phyloP scores from a whole-genome alignment of 2,113 vertebrate species.

The Apaloderma vittatum region DNA sequence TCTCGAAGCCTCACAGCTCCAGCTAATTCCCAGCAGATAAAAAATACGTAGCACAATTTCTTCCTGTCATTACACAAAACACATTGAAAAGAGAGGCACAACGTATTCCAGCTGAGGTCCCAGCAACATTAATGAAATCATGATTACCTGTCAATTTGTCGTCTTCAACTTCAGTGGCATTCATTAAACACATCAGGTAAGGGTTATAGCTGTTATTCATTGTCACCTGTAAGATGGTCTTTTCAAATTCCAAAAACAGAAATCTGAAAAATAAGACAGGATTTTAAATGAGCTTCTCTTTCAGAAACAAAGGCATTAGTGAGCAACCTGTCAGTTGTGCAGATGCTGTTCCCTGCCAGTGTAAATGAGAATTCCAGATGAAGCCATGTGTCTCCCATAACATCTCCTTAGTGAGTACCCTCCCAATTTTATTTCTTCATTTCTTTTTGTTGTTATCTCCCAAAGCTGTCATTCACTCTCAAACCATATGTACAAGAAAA shows the following conservation, averaged over 20 bases:
- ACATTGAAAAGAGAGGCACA: neutral
- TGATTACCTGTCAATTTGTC: slow-evolving; percentile 75
- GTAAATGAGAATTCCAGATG: slow-evolving; percentile 23
- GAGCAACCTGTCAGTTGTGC: neutral
- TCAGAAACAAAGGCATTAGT: neutral
- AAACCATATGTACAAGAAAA: slow-evolving; percentile 2
- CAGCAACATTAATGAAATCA: neutral
- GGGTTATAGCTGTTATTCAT: slow-evolving; percentile 66
- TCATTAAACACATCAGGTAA: slow-evolving; percentile 79
- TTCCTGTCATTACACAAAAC: neutral
- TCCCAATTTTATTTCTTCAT: neutral
- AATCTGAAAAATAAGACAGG: slow-evolving; percentile 74
- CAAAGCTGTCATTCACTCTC: slow-evolving; percentile 13
- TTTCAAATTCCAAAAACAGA: slow-evolving; percentile 79
- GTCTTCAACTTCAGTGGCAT: slow-evolving; percentile 51
- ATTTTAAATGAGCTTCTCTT: slow-evolving; percentile 6
- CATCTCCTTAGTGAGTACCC: neutral
- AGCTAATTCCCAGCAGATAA: slow-evolving; percentile 6
- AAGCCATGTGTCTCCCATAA: neutral
- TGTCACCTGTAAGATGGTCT: slow-evolving; percentile 71
- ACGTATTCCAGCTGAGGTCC: neutral
- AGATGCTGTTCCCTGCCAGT: neutral
- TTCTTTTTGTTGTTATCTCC: slow-evolving; percentile 11
- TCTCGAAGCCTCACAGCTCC: neutral
- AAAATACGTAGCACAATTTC: neutral